phyloP scores from a whole-genome alignment of 2,797 vertebrate species.

The Platyrinchus mystaceus region DNA sequence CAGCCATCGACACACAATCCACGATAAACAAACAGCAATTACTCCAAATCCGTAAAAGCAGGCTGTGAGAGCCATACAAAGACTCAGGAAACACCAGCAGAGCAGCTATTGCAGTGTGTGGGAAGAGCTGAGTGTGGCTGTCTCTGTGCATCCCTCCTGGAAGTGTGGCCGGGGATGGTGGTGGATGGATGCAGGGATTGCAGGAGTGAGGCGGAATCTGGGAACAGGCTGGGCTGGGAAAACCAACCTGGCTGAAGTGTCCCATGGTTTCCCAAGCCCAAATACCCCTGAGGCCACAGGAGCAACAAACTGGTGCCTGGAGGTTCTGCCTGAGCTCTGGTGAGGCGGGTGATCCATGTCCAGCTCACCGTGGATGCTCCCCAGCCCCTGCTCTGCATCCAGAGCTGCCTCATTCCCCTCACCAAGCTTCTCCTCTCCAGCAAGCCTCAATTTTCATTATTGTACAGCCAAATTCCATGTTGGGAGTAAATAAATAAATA shows the following conservation, averaged over 20 bases:
- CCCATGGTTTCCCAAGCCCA: background rate
- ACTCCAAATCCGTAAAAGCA: conserved; percentile 21
- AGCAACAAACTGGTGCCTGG: background rate
- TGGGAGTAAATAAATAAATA: background rate
- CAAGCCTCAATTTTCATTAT: background rate
- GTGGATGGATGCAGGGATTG: background rate
- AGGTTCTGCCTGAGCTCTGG: background rate
- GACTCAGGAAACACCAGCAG: background rate
- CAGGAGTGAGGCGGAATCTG: background rate
- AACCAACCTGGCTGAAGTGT: background rate
- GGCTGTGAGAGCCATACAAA: conserved; percentile 27
- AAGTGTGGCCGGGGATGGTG: background rate
- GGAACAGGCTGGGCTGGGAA: background rate
- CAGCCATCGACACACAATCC: conserved; percentile 11
- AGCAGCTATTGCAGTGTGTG: background rate
- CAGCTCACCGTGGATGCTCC: fast-evolving
- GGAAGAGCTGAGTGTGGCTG: background rate
- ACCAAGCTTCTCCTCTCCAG: background rate
- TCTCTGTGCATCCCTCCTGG: background rate
- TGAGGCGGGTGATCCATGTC: background rate
- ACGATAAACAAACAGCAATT: conserved; percentile 56
- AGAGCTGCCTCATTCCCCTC: fast-evolving
- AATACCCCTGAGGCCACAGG: fast-evolving
- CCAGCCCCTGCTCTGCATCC: background rate
- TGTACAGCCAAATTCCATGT: fast-evolving